Base-by-base conservation (phyloP, 2,797 vertebrate species). In the Acropternis orthonyx region DNA sequence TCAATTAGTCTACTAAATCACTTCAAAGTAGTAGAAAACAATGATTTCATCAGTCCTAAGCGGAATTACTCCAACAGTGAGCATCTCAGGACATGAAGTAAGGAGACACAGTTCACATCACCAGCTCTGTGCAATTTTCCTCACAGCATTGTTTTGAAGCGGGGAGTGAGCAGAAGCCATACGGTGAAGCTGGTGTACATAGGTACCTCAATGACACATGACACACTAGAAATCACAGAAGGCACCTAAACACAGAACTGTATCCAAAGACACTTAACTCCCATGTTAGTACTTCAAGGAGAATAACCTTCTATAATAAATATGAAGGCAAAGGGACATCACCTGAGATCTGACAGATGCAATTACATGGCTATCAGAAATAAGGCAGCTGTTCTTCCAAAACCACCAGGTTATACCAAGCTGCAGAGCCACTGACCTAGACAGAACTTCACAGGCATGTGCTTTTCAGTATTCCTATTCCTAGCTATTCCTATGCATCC, bases 101-200 rank as follows among this genome's bases (percentile, higher is more conserved):
- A 48, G 44, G n/a, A 52, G 15, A 71, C 27, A 37, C 0, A 2
- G 66, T 54, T 77, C 30, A 43, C 2, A 1, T 10, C 14, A 24
- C 8, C 30, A 55, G 10, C 18, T 68, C 46, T 7, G 23, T n/a
- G 39, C 46, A 54, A 30, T 69, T 61, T 41, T 46, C 36, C 17
- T 52, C 34, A 68, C 20, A 63, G 27, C 44, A 34, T 3, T 55
- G 30, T 15, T 76, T 14, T 71, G 32, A 88, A 71, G 56, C 10
- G 67, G 28, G 26, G n/a, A 49, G 51, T 3, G 6, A 86, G 18
- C 18, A 84, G 52, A 59, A 72, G 28, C 23, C 21, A 12, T 14
- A 28, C 3, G 15, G 10, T 71, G 34, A 58, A 71, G 20, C 7
- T 55, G 58, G 8, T 14, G 16, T 26, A 51, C 2, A 4, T 1